Base-by-base conservation (phyloP, 2,888 invertebrate genomes). In the Sinodicranocentrus sp. region DNA sequence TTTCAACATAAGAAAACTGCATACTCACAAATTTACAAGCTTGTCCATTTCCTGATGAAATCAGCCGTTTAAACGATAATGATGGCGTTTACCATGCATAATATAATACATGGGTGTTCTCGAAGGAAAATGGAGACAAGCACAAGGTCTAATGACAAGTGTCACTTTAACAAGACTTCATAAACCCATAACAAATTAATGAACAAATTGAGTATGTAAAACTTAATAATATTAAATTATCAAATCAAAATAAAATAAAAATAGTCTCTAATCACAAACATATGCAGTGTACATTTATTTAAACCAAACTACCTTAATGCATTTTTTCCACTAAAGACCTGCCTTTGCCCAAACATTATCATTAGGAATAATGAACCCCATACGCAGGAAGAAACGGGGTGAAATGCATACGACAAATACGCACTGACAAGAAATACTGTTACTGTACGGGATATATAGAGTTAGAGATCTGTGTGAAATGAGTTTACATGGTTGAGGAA, bases 141-240 rank as follows among this genome's bases (percentile, higher is more conserved):
- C n/a, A 26, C 61, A 73, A 43, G 44, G 44, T 10, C 48, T 65
- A 76, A 65, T 65, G 75, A 54, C 59, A 65, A n/a, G 13, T 76
- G 75, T 76, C 75, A 76, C 33, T 26, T 26, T 76, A 76, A 76
- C 75, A 76, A 76, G 75, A 65, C 65, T 28, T 65, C 59, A 61
- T 65, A 39, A 61, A 54, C 65, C 48, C 52, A n/a, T 23, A 76
- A 65, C 65, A 76, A 76, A 76, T 76, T 63, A 65, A 63, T 65
- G 65, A 39, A 33, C 65, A 52, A 76, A 76, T 76, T 54, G 75
- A 65, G 54, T 52, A 63, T 25, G 65, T 54, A 54, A 76, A 65
- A 76, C 23, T 21, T 65, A 65, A 63, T 63, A 63, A 65, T 65
- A 76, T 76, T 75, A 75, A 75, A 75, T 75, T 76, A 76, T 76